Base-by-base conservation (phyloP, 2,888 invertebrate genomes). In the Melikaiella ostensackeni region DNA sequence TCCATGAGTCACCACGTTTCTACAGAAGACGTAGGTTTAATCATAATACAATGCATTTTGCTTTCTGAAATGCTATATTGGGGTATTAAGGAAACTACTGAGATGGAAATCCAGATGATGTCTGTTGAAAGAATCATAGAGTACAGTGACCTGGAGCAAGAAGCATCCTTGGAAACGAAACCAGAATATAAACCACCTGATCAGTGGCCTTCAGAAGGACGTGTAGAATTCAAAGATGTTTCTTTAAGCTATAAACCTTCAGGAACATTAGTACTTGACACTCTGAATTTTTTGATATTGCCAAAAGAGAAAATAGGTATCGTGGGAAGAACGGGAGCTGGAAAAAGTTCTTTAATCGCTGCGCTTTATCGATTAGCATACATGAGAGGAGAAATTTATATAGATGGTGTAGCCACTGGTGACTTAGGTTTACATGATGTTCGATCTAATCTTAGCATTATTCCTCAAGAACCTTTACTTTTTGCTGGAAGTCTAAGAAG, bases 61-160 rank as follows among this genome's bases (percentile, higher is more conserved):
- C 87, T 94, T 11, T 91, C 92, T 33, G 92, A 92, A 1, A 90
- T 93, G 84, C 90, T 93, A 62, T 93, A 93, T 85, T 96, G 95
- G 95, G 95, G 94, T 6, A 93, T 95, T 88, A 90, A 95, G 78
- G 95, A 96, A 87, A 94, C 94, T 64, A 95, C 95, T 0, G 95
- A 95, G 88, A 84, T 94, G 35, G 94, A 94, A 84, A 94, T 93
- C 83, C 92, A 93, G 80, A 93, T 94, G 93, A 94, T 93, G 0
- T 93, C 94, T 0, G 95, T 96, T 0, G 97, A 98, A 89, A 93
- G 97, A 84, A 94, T 78, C 30, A 85, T 96, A 7, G 97, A 98
- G 86, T 98, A 83, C 24, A 78, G 77, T 1, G 76, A 81, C 33
- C 90, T 98, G 4, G 94, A 94, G 0, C 85, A 94, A 0, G 96